Evolutionary conservation across 2,797 vertebrate genomes (phyloP).

Genomic region (Craterocephalus amniculus): DNA sequence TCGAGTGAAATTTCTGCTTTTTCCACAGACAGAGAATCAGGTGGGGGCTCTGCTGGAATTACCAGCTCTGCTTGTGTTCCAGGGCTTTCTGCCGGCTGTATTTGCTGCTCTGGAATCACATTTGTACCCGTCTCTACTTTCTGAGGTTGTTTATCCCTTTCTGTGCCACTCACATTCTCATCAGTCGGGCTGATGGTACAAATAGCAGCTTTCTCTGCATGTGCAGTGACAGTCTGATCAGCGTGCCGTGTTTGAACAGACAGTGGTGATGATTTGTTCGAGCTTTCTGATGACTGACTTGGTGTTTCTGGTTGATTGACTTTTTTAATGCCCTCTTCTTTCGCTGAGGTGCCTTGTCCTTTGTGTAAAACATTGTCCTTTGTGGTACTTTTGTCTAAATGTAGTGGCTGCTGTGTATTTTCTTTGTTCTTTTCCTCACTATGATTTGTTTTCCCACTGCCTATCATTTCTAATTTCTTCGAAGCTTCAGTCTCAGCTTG

Average conservation of each 20-base stretch:
- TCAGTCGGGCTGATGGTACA: constrained; percentile 31
- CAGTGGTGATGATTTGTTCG: constrained; percentile 4
- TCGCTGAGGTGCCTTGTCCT: constrained; percentile 15
- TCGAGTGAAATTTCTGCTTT: constrained; percentile 53
- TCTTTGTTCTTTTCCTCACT: constrained; percentile 27
- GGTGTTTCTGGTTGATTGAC: constrained; percentile 13
- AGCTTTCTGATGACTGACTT: constrained; percentile 12
- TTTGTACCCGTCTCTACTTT: constrained; percentile 21
- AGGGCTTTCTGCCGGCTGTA: constrained; percentile 36
- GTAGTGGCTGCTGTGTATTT: constrained; percentile 19
- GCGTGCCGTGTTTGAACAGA: constrained; percentile 19
- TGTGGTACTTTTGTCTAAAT: constrained; percentile 27
- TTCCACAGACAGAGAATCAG: constrained; percentile 59
- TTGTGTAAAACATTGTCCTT: constrained; percentile 10
- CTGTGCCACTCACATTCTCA: constrained; percentile 26
- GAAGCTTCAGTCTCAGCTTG: constrained; percentile 11
- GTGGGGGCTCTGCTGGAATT: constrained; percentile 35
- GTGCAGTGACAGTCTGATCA: neutral
- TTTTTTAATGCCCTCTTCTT: constrained; percentile 22
- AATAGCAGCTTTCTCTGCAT: constrained; percentile 31
- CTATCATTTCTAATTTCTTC: constrained; percentile 14
- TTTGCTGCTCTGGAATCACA: constrained; percentile 32
- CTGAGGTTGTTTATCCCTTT: constrained; percentile 32
- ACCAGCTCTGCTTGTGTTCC: constrained; percentile 34
- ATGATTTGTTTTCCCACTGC: constrained; percentile 20